Evolutionary conservation across 2,888 invertebrate species (phyloP).

Genomic region (Cheilosia soror): DNA sequence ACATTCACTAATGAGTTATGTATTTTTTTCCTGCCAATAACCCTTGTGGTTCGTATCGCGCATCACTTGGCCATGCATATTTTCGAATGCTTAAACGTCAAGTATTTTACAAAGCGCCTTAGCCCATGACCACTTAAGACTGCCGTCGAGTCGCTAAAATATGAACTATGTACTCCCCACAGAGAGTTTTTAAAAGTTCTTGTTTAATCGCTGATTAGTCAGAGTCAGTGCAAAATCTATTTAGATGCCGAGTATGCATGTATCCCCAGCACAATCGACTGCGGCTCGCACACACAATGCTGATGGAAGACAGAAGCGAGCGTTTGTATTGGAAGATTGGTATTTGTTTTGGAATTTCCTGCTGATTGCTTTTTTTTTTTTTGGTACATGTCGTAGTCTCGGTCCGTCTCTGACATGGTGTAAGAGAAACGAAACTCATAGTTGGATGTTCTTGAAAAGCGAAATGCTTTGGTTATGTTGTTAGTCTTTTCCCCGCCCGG

Average conservation of each 20-base stretch:
- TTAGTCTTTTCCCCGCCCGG: not conserved
- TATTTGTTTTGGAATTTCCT: slow-evolving; percentile 35
- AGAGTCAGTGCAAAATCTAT: slow-evolving; percentile 17
- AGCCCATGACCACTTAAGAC: slow-evolving; percentile 22
- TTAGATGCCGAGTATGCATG: slow-evolving; percentile 5
- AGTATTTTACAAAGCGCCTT: slow-evolving; percentile 6
- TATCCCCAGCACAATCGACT: not conserved
- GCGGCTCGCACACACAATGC: not conserved
- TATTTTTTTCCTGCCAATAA: slow-evolving; percentile 44
- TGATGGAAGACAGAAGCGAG: slow-evolving; percentile 4
- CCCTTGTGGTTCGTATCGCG: slow-evolving; percentile 26
- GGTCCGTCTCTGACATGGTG: not conserved
- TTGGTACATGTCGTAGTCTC: not conserved
- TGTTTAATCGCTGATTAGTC: slow-evolving; percentile 41
- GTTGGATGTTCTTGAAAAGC: slow-evolving; percentile 21
- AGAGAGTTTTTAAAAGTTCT: slow-evolving; percentile 11
- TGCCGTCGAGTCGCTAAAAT: slow-evolving; percentile 9
- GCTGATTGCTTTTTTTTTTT: not conserved
- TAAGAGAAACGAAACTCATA: not conserved
- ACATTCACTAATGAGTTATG: slow-evolving; percentile 35
- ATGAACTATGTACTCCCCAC: slow-evolving; percentile 14
- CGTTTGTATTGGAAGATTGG: slow-evolving; percentile 6
- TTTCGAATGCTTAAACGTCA: slow-evolving; percentile 1
- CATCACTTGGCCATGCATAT: slow-evolving; percentile 16
- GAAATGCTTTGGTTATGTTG: slow-evolving; percentile 23